Evolutionary conservation across 2,113 vertebrate species (phyloP), one percentile per base, ranked within the genome.

Genomic region (Oncorhynchus mykiss): DNA sequence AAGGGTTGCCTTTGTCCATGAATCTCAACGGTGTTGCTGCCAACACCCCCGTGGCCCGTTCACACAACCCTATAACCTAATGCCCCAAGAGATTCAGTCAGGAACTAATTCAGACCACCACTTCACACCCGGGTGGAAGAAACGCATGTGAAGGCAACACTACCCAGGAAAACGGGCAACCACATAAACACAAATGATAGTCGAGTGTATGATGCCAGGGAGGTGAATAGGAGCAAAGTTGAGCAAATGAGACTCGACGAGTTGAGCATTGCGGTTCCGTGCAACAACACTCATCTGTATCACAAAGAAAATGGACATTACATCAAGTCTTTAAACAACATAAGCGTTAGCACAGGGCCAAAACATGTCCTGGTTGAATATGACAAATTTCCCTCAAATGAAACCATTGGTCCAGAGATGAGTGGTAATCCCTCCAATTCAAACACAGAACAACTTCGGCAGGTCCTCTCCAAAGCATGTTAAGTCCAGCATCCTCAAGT

Each of bases 311-410:
- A 14, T 1, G 71, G 80, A 65, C 82, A 83, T 3, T 80, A 76
- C 2, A 65, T 54, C 29, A 88, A 83, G 9, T 70, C 74, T 1
- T 77, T 84, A 0, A 69, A 64, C 78, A 75, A 51, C 25, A 7
- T 57, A 3, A 25, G 54, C 1, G 14, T 16, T 0, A 27, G 67
- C 83, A 82, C 78, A 49, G 77, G 25, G 5, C 73, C 67, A 4
- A 88, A 79, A 79, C 39, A 78, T 1, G 78, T 91, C 57, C 77
- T 94, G n/a, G 84, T 93, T 79, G 91, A 92, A 25, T 94, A 94
- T 1, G 93, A 95, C 72, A 90, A 93, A 14, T 94, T 92, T 81
- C 93, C 95, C 6, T 91, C 93, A 0, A 94, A 94, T 81, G 94
- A 91, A 82, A 94, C 94, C 66, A 93, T 94, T 1, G 94, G 92